These are phyloP conservation scores for Sciaenops ocellatus DNA, from an alignment of 2,797 vertebrate species.

Conservation along the genomic window DNA sequence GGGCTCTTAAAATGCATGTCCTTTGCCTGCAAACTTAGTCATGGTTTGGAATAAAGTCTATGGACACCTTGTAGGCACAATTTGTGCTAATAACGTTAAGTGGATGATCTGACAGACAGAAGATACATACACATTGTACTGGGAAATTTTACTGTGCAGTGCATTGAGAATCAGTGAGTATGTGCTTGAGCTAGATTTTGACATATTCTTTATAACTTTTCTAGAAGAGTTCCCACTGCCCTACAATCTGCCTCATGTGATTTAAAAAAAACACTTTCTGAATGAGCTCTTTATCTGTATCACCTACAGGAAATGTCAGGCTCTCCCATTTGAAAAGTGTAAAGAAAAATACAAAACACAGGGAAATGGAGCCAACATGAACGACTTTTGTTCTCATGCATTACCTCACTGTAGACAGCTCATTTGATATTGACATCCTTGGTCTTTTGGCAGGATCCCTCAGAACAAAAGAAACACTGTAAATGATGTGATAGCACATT, in stretches of 20 bases:
- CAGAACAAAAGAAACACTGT: slow-evolving; percentile 36
- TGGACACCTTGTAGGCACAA: slow-evolving; percentile 22
- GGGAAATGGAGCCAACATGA: neutral
- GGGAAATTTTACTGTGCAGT: neutral
- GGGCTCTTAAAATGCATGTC: slow-evolving; percentile 48
- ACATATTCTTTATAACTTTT: neutral
- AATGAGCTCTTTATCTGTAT: slow-evolving; percentile 19
- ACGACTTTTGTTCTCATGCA: neutral
- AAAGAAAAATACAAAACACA: slow-evolving; percentile 8
- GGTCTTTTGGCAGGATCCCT: slow-evolving; percentile 10
- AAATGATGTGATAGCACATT: slow-evolving; percentile 18
- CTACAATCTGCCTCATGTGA: too few relatives aligned
- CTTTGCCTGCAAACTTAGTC: slow-evolving; percentile 7
- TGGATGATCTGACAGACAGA: neutral
- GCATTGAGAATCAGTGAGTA: neutral
- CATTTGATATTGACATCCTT: slow-evolving; percentile 26
- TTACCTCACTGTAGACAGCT: slow-evolving; percentile 12
- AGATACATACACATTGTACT: neutral
- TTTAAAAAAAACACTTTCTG: too few relatives aligned
- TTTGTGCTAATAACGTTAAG: slow-evolving; percentile 34
- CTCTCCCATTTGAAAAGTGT: neutral
- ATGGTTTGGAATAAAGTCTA: slow-evolving; percentile 27
- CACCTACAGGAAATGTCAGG: neutral
- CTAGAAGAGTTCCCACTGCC: neutral
- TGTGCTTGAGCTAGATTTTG: neutral